These are phyloP conservation scores for Ips typographus DNA, from an alignment of 1,140 invertebrate genomes.

Conservation along the genomic window DNA sequence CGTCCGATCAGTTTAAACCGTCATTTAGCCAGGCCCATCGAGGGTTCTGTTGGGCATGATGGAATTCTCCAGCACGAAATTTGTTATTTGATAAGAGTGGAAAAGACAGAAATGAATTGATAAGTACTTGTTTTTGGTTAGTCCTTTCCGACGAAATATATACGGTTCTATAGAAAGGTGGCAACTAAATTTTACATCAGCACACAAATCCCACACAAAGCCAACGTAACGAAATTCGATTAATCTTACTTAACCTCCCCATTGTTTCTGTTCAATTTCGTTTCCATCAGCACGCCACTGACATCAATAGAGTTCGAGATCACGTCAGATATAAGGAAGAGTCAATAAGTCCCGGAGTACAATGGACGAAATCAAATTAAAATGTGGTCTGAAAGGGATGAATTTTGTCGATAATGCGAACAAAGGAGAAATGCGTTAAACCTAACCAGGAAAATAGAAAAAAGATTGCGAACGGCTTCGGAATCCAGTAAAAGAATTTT, in stretches of 20 bases:
- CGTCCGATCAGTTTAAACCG: constrained; percentile 34
- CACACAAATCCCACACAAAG: too few species aligned
- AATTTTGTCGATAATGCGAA: constrained; percentile 25
- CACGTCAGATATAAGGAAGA: constrained; percentile 31
- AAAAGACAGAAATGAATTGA: not conserved
- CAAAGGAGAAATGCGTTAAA: constrained; percentile 35
- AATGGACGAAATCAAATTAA: constrained; percentile 37
- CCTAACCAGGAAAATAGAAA: constrained; percentile 34
- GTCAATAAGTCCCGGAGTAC: constrained; percentile 34
- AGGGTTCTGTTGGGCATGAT: constrained; percentile 24
- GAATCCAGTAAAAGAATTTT: constrained; percentile 29
- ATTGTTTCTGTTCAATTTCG: not conserved
- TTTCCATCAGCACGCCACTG: not conserved
- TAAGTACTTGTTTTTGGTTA: too few species aligned
- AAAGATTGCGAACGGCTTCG: constrained; percentile 19
- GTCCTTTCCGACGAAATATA: too few species aligned
- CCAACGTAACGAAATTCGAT: too few species aligned
- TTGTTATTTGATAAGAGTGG: not conserved
- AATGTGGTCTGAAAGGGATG: constrained; percentile 37
- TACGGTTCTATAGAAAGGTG: too few species aligned
- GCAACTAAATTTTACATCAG: too few species aligned
- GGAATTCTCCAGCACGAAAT: constrained; percentile 22
- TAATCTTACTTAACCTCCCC: too few species aligned
- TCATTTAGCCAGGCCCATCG: constrained; percentile 23
- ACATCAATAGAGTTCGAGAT: constrained; percentile 17